Percentiles rank a stretch among this genome's conserved stretches.
Evolutionary conservation across 2,113 vertebrate species (phyloP).

Genomic region (Cathartes aura): DNA sequence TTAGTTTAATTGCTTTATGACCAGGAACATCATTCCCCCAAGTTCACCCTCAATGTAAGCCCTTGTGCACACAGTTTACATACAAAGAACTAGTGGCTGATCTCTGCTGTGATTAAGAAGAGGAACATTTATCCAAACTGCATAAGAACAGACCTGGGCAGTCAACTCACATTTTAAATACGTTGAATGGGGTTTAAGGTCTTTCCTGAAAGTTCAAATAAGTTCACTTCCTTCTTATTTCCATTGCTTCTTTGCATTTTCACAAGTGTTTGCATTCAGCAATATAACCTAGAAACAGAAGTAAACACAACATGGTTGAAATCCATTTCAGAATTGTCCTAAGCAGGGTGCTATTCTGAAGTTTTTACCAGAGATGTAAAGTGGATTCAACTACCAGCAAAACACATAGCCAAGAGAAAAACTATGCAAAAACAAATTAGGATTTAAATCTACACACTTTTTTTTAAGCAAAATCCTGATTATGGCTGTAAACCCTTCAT

Average conservation of each 20-base stretch:
- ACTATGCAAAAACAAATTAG: background rate
- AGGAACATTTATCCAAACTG: slow-evolving; percentile 5
- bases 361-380: background rate
- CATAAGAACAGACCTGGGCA: slow-evolving; percentile 35
- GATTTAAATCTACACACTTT: background rate
- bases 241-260: background rate
- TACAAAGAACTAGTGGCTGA: slow-evolving; percentile 31
- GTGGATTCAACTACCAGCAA: background rate
- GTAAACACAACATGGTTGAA: background rate
- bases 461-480: background rate
- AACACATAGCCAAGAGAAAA: background rate
- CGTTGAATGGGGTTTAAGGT: background rate
- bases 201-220: slow-evolving; percentile 31
- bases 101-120: slow-evolving; percentile 32
- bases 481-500: background rate
- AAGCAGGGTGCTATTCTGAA: background rate
- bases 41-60: slow-evolving; percentile 19
- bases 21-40: slow-evolving; percentile 45
- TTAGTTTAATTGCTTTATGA: slow-evolving; percentile 50
- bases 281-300: slow-evolving; percentile 14
- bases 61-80: slow-evolving; percentile 46
- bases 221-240: slow-evolving; percentile 45
- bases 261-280: background rate
- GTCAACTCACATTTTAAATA: slow-evolving; percentile 9
- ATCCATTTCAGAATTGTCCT: background rate